A percentile compares a stretch with the other conserved stretches of the same genome.
phyloP scores from a whole-genome alignment of 2,888 invertebrate species.

The Xanthorhoe spadicearia region DNA sequence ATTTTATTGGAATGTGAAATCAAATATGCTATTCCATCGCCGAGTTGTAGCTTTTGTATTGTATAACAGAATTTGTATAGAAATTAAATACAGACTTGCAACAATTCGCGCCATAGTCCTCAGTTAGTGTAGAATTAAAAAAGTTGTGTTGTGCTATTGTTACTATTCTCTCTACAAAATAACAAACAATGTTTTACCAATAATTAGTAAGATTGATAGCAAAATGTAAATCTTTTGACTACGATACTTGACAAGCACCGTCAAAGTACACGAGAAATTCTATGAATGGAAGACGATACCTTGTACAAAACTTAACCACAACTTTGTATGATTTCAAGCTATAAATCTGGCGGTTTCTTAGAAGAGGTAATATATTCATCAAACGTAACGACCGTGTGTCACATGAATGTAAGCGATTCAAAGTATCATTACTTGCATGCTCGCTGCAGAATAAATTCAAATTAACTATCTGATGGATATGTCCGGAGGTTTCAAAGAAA shows the following conservation, averaged over 20 bases:
- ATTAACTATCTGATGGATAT: conserved; percentile 66
- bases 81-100: too few species aligned
- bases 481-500: conserved; percentile 50
- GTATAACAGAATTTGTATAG: too few species aligned
- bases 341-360: conserved; percentile 42
- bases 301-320: conserved; percentile 35
- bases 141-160: too few species aligned
- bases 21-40: too few species aligned
- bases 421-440: conserved; percentile 56
- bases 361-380: conserved; percentile 46
- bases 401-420: conserved; percentile 44
- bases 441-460: conserved; percentile 71
- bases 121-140: too few species aligned
- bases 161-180: too few species aligned
- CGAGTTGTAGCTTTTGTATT: too few species aligned
- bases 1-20: too few species aligned
- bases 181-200: background rate
- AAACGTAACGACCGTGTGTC: conserved; percentile 46
- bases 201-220: background rate
- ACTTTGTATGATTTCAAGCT: conserved; percentile 42
- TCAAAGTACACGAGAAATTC: conserved; percentile 26
- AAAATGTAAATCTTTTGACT: conserved; percentile 10
- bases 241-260: conserved; percentile 18
- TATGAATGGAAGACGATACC: conserved; percentile 35
- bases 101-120: too few species aligned